A percentile compares a stretch with the other conserved stretches of the same genome.
Evolutionary conservation across 92 coral and sea anemone species (phyloP).

Genomic region (Epizoanthus ramosus): DNA sequence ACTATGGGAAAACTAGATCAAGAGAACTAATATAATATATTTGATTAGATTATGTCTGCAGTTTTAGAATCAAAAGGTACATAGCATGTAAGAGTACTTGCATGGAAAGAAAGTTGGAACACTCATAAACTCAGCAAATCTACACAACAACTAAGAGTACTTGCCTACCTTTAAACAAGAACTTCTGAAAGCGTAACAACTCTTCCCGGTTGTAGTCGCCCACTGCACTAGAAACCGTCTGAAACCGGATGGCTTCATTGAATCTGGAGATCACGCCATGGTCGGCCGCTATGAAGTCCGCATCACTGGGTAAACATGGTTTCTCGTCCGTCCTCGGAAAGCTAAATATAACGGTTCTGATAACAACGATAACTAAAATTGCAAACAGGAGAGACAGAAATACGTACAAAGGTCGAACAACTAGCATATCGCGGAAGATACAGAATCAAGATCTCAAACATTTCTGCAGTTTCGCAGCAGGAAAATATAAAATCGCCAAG

Average conservation of each 20-base stretch:
- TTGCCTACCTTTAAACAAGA: constrained; percentile 69
- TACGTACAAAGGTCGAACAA: constrained; percentile 11
- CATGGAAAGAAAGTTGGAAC: no score
- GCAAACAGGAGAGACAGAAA: constrained; percentile 39
- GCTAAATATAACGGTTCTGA: constrained; percentile 68
- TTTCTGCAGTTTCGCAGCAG: no score
- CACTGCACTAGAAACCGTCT: constrained; percentile 66
- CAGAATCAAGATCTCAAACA: no score
- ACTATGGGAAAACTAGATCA: no score
- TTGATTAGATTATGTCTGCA: no score
- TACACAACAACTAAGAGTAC: no score
- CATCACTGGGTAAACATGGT: constrained; percentile 63
- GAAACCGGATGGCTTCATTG: constrained; percentile 68
- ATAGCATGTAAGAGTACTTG: no score
- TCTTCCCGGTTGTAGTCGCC: constrained; percentile 74
- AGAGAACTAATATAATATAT: no score
- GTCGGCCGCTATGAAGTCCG: constrained; percentile 67
- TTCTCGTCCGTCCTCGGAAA: constrained; percentile 43
- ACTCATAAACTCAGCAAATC: no score
- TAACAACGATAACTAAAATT: constrained; percentile 46
- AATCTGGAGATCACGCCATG: constrained; percentile 61
- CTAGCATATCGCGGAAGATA: no score
- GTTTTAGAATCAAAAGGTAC: no score
- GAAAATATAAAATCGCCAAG: no score
- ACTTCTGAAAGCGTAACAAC: constrained; percentile 66